These are phyloP conservation scores for Mastomys coucha DNA, from an alignment of 2,113 vertebrate genomes.

Conservation along the genomic window DNA sequence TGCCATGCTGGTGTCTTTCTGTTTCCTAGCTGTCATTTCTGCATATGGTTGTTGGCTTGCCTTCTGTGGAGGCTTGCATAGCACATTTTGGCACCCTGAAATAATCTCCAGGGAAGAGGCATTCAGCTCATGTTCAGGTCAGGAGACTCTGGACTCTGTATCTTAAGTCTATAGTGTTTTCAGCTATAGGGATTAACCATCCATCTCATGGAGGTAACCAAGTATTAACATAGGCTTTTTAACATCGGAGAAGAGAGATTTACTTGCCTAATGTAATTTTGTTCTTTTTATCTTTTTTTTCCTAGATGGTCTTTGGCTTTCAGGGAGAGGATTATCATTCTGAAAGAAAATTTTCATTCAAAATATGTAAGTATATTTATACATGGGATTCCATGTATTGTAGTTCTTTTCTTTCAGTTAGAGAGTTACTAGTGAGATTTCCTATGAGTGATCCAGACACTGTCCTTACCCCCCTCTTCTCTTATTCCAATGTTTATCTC, in stretches of 20 bases:
- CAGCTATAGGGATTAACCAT: not conserved
- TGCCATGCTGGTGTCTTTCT: not conserved
- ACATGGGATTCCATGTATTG: not conserved
- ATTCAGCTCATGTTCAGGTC: not conserved
- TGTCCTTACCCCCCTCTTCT: not conserved
- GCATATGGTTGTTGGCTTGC: not conserved
- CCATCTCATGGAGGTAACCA: not conserved
- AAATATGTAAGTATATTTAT: not conserved
- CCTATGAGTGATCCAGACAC: not conserved
- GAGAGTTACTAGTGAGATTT: not conserved
- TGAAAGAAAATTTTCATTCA: not conserved
- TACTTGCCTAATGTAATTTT: not conserved
- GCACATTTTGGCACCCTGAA: not conserved
- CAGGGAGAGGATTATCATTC: not conserved
- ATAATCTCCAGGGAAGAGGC: not conserved
- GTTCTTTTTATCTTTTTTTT: not conserved
- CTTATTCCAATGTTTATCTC: not conserved
- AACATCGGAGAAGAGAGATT: not conserved
- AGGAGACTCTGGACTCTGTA: not conserved
- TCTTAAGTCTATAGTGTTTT: not conserved
- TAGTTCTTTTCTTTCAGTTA: not conserved
- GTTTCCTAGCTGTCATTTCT: not conserved
- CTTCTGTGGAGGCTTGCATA: not conserved
- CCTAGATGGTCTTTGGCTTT: not conserved
- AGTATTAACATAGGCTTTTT: not conserved